These are phyloP conservation scores for Globia sparganii DNA, from an alignment of 2,888 invertebrate species.

Conservation along the genomic window DNA sequence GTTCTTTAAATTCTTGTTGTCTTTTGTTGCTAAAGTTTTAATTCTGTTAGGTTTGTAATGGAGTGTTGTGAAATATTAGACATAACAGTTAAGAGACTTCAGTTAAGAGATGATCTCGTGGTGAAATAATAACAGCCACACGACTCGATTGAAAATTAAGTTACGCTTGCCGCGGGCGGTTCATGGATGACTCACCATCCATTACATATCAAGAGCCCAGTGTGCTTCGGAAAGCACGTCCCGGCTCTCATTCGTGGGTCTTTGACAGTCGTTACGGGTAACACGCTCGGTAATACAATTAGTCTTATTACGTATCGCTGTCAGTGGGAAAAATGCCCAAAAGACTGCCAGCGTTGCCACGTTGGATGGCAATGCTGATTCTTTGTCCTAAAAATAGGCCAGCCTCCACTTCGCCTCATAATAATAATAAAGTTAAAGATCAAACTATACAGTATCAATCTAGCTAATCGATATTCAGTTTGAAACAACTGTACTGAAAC, in stretches of 20 bases:
- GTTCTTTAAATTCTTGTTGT: constrained; percentile 60
- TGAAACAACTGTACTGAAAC: constrained; percentile 42
- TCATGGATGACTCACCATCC: not conserved
- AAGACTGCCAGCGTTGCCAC: not conserved
- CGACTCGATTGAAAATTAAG: not conserved
- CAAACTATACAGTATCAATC: constrained; percentile 13
- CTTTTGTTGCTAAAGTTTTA: constrained; percentile 53
- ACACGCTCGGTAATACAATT: too few species aligned
- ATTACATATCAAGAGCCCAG: not conserved
- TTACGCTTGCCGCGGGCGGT: not conserved
- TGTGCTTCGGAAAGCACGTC: not conserved
- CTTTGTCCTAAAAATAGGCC: not conserved
- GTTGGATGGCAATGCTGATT: not conserved
- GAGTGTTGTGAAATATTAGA: constrained; percentile 26
- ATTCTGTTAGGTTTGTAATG: constrained; percentile 44
- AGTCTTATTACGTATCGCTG: too few species aligned
- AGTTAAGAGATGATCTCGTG: not conserved
- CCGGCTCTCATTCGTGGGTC: too few species aligned
- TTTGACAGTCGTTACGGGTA: not conserved
- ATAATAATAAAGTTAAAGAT: constrained; percentile 20
- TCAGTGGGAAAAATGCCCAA: not conserved
- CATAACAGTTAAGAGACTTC: not conserved
- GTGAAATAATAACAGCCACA: not conserved
- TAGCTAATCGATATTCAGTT: constrained; percentile 37
- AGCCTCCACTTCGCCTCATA: not conserved